Percentiles rank a stretch among this genome's conserved stretches.
Evolutionary conservation across 2,113 vertebrate species (phyloP).

Genomic region (Scomber colias): DNA sequence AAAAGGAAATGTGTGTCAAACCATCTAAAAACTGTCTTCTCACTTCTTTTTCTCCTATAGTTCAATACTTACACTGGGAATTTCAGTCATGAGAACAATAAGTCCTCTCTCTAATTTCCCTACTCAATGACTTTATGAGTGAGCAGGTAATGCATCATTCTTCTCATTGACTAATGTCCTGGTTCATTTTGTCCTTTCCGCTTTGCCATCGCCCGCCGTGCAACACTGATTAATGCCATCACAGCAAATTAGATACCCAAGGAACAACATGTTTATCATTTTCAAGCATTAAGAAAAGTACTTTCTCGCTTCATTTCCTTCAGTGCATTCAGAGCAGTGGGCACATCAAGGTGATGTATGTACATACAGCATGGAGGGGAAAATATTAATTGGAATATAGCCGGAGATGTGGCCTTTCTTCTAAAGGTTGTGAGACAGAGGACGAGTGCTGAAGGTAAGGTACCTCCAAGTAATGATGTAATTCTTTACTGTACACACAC

Average conservation of each 20-base stretch:
- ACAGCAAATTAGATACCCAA: conserved; percentile 80
- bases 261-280: conserved; percentile 83
- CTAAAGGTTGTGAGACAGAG: conserved; percentile 60
- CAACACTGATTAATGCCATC: conserved; percentile 82
- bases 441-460: conserved; percentile 46
- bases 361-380: conserved; percentile 24
- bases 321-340: conserved; percentile 47
- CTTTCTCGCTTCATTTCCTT: conserved; percentile 55
- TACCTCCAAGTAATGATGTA: conserved; percentile 51
- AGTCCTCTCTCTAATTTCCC: conserved; percentile 65
- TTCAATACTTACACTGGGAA: conserved; percentile 29
- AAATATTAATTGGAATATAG: conserved; percentile 62
- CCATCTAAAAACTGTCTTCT: neutral
- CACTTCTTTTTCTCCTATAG: neutral
- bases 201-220: conserved; percentile 68
- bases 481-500: conserved; percentile 52
- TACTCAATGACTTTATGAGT: conserved; percentile 69
- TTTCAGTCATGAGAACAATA: conserved; percentile 60
- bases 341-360: conserved; percentile 71
- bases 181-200: conserved; percentile 79
- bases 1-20: conserved; percentile 7
- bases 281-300: conserved; percentile 65
- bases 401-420: conserved; percentile 60
- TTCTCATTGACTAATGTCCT: conserved; percentile 78
- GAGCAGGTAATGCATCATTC: conserved; percentile 78